Evolutionary conservation across 2,113 vertebrate species (phyloP), one percentile per base, ranked within the genome.

Genomic region (Marmota flaviventris): DNA sequence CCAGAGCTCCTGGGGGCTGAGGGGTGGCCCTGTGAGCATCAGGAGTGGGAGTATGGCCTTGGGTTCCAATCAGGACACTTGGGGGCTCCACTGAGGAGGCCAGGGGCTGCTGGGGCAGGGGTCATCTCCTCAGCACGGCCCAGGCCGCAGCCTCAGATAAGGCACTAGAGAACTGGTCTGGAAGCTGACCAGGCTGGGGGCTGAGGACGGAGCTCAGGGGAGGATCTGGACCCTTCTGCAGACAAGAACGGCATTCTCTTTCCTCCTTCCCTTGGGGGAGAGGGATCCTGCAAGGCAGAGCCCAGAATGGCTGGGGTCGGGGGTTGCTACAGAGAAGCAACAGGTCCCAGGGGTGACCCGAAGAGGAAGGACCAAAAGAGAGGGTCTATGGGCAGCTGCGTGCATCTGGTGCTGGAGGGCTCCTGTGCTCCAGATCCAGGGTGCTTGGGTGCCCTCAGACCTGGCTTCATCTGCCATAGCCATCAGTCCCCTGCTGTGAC

Each of bases 161-260:
- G 98, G 98, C 98, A 98, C 98, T 96, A 81, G 84, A 97, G 63
- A 32, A 34, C 4, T 0, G 34, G 73, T n/a, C 94, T n/a, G 53
- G 73, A 91, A 75, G 70, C 65, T 18, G 73, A 65, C 72, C 86
- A 73, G 89, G 93, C 56, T 45, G 5, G 6, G 37, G 48, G 27
- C 1, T 11, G 32, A 78, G 45, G 72, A 16, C 0, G 0, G 76
- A 76, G 93, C 42, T 81, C 39, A 12, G 45, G 45, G 45, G 45
- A 45, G 45, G 45, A 45, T 45, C 45, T 45, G 45, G 8, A 45
- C 45, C 45, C 45, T 45, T 8, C 45, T 45, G 45, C 45, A 45
- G 32, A 37, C 1, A 27, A 32, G 79, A 58, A 9, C 69, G 34
- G 0, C 17, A 13, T 61, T n/a, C 56, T 76, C 32, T 77, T 45